These are phyloP conservation scores for Bruchidius siliquastri DNA, from an alignment of 2,888 invertebrate genomes.

Conservation along the genomic window DNA sequence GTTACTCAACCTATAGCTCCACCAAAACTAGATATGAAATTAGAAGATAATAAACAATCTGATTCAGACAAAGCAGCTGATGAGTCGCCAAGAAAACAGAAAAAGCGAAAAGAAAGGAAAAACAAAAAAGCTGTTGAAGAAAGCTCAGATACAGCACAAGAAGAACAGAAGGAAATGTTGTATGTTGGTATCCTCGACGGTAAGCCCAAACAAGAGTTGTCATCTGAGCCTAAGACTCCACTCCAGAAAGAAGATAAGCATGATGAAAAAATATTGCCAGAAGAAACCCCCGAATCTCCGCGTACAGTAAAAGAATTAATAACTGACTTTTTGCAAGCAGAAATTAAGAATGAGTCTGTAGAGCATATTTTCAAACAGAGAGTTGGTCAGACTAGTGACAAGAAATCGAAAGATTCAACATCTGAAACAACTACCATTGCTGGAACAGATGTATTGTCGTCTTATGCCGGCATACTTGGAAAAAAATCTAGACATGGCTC, in stretches of 20 bases:
- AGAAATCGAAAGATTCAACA: not conserved
- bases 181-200: not conserved
- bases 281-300: not conserved
- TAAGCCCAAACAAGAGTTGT: not conserved
- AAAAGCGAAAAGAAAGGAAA: constrained; percentile 1
- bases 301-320: not conserved
- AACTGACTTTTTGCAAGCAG: not conserved
- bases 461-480: not conserved
- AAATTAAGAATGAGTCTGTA: not conserved
- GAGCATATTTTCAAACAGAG: not conserved
- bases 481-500: not conserved
- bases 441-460: not conserved
- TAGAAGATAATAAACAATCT: not conserved
- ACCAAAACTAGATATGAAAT: not conserved
- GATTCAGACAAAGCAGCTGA: not conserved
- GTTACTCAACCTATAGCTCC: not conserved
- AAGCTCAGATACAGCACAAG: not conserved
- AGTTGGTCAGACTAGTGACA: too few species aligned
- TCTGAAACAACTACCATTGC: not conserved
- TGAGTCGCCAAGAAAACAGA: not conserved
- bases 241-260: not conserved
- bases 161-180: not conserved
- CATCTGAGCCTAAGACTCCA: not conserved
- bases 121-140: not conserved
- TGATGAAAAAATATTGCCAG: not conserved